Evolutionary conservation across 2,888 invertebrate genomes (phyloP).

Genomic region (Holacanthella duospinosa): DNA sequence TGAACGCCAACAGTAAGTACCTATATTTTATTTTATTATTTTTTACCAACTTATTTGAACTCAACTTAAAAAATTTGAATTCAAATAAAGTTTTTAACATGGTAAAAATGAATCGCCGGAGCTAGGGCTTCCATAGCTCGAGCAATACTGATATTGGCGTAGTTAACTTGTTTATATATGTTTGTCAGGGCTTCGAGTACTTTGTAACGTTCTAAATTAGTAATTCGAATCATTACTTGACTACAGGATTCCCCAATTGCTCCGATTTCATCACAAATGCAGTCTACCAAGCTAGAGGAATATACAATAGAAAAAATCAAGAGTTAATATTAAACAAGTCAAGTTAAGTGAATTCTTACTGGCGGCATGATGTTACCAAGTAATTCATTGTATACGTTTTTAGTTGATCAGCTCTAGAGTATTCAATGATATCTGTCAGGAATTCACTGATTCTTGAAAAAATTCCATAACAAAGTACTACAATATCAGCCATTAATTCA

Average conservation of each 20-base stretch:
- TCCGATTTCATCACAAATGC: conserved; percentile 18
- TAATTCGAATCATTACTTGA: conserved; percentile 19
- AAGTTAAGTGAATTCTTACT: conserved; percentile 13
- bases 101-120: conserved; percentile 18
- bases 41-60: too few relatives aligned
- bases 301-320: not conserved
- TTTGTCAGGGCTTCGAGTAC: conserved; percentile 15
- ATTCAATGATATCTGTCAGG: conserved; percentile 9
- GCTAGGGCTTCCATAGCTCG: conserved; percentile 24
- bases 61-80: too few relatives aligned
- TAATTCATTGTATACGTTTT: conserved; percentile 9
- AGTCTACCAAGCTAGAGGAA: conserved; percentile 18
- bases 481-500: conserved; percentile 21
- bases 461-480: conserved; percentile 20
- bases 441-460: conserved; percentile 19
- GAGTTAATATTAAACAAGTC: not conserved
- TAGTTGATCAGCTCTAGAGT: conserved; percentile 3
- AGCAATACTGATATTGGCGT: conserved; percentile 19
- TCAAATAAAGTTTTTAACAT: conserved; percentile 11
- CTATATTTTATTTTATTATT: too few relatives aligned
- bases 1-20: too few relatives aligned
- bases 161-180: conserved; percentile 19
- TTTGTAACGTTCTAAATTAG: conserved; percentile 5
- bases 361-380: conserved; percentile 12
- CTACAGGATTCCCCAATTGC: conserved; percentile 21